These are phyloP conservation scores for Globicephala melas DNA, from an alignment of 2,113 vertebrate species.

Conservation along the genomic window DNA sequence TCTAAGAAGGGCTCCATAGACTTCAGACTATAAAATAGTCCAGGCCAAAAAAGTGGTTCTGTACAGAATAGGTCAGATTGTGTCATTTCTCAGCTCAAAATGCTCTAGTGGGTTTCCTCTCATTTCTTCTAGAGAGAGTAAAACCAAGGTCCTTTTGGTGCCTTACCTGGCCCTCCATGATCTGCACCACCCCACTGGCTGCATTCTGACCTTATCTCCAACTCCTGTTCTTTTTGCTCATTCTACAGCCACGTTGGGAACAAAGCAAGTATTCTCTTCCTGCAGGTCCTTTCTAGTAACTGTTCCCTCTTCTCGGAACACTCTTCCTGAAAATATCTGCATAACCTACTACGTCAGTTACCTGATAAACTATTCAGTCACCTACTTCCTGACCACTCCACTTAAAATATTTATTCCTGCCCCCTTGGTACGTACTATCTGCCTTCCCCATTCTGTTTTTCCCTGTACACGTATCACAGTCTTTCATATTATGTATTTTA, in stretches of 20 bases:
- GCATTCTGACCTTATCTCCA: background rate
- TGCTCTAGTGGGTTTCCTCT: background rate
- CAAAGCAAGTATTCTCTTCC: background rate
- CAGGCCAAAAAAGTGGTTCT: background rate
- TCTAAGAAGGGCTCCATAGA: background rate
- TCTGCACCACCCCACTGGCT: background rate
- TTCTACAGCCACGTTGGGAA: background rate
- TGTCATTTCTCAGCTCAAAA: background rate
- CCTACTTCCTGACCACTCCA: background rate
- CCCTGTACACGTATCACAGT: background rate
- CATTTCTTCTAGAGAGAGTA: background rate
- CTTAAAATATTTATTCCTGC: background rate
- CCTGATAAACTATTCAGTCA: background rate
- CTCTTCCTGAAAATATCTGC: background rate
- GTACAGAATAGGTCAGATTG: background rate
- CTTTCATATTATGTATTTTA: background rate
- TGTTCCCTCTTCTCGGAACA: background rate
- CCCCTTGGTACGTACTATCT: background rate
- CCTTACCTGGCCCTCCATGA: background rate
- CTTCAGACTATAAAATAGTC: background rate
- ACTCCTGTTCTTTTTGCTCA: background rate
- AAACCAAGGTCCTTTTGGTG: background rate
- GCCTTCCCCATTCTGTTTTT: background rate
- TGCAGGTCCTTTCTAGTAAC: background rate
- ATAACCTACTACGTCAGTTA: background rate